phyloP scores from a whole-genome alignment of 2,797 vertebrate genomes.

The Staurois parvus region DNA sequence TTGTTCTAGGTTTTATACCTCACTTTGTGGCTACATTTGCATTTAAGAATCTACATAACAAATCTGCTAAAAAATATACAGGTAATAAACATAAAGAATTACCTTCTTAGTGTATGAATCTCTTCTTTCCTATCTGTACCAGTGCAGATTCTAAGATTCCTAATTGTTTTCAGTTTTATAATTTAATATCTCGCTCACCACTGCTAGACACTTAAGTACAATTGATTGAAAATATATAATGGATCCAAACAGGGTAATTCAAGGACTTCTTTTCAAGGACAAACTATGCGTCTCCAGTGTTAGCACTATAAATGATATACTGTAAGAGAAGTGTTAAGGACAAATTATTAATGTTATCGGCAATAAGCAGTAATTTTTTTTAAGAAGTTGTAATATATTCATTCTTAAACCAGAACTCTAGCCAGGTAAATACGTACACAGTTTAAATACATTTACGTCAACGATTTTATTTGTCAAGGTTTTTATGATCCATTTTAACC shows the following conservation, averaged over 20 bases:
- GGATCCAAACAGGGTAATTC: conserved; percentile 3
- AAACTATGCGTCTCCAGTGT: background rate
- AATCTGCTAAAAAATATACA: background rate
- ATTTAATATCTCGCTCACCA: background rate
- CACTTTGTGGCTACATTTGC: no score
- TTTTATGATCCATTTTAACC: no score
- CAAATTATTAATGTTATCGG: no score
- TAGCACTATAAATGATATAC: background rate
- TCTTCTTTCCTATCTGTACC: background rate
- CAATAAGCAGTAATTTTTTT: no score
- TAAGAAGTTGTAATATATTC: no score
- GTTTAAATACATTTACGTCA: no score
- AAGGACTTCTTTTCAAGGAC: background rate
- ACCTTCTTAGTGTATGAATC: background rate
- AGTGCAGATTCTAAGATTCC: background rate
- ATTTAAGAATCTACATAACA: no score
- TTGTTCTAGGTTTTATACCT: background rate
- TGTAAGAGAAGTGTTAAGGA: no score
- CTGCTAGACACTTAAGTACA: background rate
- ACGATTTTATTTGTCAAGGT: no score
- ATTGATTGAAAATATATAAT: conserved; percentile 6
- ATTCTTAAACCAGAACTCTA: no score
- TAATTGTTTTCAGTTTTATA: background rate
- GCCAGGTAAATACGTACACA: no score
- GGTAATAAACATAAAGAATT: background rate